Evolutionary conservation across 2,888 invertebrate species (phyloP).

Genomic region (Tinea trinotella): DNA sequence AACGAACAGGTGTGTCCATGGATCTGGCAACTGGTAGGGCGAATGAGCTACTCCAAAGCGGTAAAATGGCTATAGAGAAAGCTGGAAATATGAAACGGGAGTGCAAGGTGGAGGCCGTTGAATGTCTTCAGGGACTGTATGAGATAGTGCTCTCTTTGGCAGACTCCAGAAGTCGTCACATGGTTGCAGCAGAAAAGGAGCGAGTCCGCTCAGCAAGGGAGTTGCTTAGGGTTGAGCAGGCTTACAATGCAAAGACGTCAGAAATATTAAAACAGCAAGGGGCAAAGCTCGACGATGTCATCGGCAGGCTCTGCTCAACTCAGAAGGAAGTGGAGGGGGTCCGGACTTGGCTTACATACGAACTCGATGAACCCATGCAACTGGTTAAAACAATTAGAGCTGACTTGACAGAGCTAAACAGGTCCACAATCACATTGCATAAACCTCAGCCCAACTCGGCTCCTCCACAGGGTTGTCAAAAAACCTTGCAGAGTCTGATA

Average conservation of each 20-base stretch:
- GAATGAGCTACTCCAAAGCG: conserved; percentile 22
- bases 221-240: conserved; percentile 20
- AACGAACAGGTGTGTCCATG: conserved; percentile 22
- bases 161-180: conserved; percentile 23
- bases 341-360: no score
- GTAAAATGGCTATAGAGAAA: conserved; percentile 23
- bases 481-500: no score
- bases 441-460: no score
- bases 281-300: neutral
- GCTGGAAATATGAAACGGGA: conserved; percentile 26
- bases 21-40: conserved; percentile 24
- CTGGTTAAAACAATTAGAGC: no score
- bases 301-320: neutral
- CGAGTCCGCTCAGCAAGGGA: conserved; percentile 22
- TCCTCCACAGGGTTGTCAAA: no score
- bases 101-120: conserved; percentile 21
- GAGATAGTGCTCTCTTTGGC: conserved; percentile 24
- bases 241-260: conserved; percentile 14
- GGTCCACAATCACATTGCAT: no score
- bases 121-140: conserved; percentile 24
- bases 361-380: no score
- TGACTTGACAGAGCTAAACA: no score
- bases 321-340: neutral
- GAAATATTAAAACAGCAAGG: neutral
- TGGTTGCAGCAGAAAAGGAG: conserved; percentile 23